phyloP scores from a whole-genome alignment of 2,888 invertebrate genomes.

The Morpho deidamia region DNA sequence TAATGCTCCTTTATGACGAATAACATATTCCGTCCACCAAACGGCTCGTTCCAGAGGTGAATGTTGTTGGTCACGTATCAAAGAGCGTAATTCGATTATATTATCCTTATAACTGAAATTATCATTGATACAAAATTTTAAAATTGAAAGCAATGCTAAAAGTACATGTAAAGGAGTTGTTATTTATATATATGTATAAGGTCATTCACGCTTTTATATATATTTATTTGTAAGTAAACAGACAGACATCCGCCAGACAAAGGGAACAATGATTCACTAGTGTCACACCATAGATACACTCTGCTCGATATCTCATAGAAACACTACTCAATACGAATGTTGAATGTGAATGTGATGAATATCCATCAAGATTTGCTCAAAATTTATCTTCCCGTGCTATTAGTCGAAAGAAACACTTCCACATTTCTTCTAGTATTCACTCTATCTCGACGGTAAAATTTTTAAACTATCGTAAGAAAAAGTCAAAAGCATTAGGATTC shows the following conservation, averaged over 20 bases:
- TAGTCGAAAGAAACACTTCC: no score
- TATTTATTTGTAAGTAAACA: neutral
- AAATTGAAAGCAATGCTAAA: neutral
- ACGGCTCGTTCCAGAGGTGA: conserved; percentile 21
- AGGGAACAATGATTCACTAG: neutral
- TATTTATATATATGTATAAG: neutral
- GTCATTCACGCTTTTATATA: neutral
- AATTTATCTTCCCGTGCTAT: no score
- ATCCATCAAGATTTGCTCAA: no score
- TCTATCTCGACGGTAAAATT: no score
- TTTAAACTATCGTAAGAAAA: no score
- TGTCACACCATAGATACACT: no score
- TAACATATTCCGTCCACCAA: conserved; percentile 28
- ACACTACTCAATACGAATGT: no score
- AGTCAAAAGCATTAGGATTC: no score
- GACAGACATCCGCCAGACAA: neutral
- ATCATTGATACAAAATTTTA: no score
- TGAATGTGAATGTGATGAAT: no score
- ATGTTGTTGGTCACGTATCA: conserved; percentile 21
- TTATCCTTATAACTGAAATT: conserved; percentile 25
- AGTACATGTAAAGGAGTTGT: neutral
- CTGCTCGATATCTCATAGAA: no score
- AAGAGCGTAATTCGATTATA: conserved; percentile 9
- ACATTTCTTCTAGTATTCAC: no score
- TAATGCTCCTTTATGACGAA: conserved; percentile 19